phyloP scores from a whole-genome alignment of 2,888 invertebrate species.

The Phalera bucephala region DNA sequence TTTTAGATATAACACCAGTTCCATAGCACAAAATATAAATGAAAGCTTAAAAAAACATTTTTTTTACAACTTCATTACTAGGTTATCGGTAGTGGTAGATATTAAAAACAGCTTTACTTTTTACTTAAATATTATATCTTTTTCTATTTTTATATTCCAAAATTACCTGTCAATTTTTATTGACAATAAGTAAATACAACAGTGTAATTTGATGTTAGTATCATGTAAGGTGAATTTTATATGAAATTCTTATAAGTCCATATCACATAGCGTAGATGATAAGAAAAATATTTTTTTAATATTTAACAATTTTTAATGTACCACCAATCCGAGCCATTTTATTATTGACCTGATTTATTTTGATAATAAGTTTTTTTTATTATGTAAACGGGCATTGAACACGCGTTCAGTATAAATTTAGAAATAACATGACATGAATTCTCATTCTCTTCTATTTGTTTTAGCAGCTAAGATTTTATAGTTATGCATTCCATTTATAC shows the following conservation, averaged over 20 bases:
- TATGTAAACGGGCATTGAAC: constrained; percentile 20
- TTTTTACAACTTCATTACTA: no score
- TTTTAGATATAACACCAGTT: background rate
- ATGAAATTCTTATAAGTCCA: constrained; percentile 32
- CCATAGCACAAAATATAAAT: no score
- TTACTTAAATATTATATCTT: no score
- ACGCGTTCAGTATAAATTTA: constrained; percentile 23
- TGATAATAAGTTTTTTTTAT: constrained; percentile 25
- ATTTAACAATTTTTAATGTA: constrained; percentile 24
- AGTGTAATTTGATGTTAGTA: constrained; percentile 27
- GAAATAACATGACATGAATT: constrained; percentile 6
- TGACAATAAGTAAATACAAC: constrained; percentile 57
- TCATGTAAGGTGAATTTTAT: constrained; percentile 13
- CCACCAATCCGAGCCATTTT: constrained; percentile 77
- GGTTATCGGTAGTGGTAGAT: no score
- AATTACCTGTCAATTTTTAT: constrained; percentile 36
- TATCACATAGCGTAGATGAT: constrained; percentile 36
- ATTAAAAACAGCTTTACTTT: no score
- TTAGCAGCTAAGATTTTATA: background rate
- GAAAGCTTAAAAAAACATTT: no score
- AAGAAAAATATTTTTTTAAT: constrained; percentile 27
- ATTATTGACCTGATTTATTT: constrained; percentile 35
- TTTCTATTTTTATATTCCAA: constrained; percentile 23
- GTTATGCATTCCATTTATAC: constrained; percentile 11
- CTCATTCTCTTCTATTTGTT: background rate